A percentile compares a stretch with the other conserved stretches of the same genome.
Evolutionary conservation across 2,797 vertebrate genomes (phyloP).

Genomic region (Tamandua tetradactyla): DNA sequence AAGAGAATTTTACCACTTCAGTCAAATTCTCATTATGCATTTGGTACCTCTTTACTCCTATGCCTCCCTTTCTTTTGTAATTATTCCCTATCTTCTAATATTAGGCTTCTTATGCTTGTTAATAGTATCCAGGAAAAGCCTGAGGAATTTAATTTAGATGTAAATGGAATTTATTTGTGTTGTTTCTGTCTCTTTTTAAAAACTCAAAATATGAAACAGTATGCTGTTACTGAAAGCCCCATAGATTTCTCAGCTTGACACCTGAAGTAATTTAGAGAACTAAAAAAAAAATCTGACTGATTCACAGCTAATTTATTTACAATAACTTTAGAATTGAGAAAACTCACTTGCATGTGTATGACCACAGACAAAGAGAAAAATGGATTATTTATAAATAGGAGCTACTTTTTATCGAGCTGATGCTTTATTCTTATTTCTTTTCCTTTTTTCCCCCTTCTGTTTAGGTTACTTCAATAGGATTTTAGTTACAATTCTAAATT

Average conservation of each 20-base stretch:
- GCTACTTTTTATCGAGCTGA: constrained; percentile 62
- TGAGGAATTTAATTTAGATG: constrained; percentile 70
- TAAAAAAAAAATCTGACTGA: constrained; percentile 32
- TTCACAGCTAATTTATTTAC: constrained; percentile 76
- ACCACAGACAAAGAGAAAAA: constrained; percentile 64
- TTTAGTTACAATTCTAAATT: constrained; percentile 75
- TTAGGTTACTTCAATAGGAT: constrained; percentile 66
- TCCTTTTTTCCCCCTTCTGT: constrained; percentile 54
- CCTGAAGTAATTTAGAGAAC: constrained; percentile 72
- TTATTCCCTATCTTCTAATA: constrained; percentile 64
- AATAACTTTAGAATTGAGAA: constrained; percentile 68
- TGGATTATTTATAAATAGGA: constrained; percentile 72
- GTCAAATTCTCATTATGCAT: constrained; percentile 53
- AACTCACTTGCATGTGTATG: constrained; percentile 54
- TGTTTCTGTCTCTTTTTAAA: constrained; percentile 71
- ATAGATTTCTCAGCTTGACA: constrained; percentile 60
- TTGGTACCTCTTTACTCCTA: constrained; percentile 23
- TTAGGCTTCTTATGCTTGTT: constrained; percentile 59
- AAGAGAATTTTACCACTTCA: background rate
- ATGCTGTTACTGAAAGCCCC: constrained; percentile 60
- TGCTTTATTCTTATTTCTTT: constrained; percentile 69
- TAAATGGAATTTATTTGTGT: constrained; percentile 73
- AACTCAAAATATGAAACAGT: constrained; percentile 65
- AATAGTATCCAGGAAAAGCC: constrained; percentile 65
- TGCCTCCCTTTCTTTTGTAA: constrained; percentile 55